Conservation (phyloP, 2,888 invertebrate genomes). For the Phasia obesa region DNA sequence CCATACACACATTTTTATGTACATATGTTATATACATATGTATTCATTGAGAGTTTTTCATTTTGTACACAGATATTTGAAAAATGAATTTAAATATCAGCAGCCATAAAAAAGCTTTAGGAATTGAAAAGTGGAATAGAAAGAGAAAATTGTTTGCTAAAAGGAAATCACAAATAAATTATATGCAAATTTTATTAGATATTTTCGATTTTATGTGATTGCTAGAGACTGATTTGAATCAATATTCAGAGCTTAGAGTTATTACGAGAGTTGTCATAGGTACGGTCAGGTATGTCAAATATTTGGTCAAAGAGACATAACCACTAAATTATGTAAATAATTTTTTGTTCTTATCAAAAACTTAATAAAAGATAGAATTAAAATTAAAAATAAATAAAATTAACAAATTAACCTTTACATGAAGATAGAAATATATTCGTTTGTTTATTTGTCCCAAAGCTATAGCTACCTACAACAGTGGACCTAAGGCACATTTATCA, state of each 20-base stretch:
- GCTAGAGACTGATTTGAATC: conserved; percentile 24
- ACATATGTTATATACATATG: conserved; percentile 1
- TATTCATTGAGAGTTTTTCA: neutral
- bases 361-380: too few relatives aligned
- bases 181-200: conserved; percentile 48
- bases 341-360: too few relatives aligned
- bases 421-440: too few relatives aligned
- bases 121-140: conserved; percentile 4
- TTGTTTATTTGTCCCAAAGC: too few relatives aligned
- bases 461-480: too few relatives aligned
- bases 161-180: conserved; percentile 59
- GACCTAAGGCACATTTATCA: too few relatives aligned
- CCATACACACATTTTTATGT: neutral
- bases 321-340: too few relatives aligned
- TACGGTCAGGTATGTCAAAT: too few relatives aligned
- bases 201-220: conserved; percentile 27
- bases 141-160: conserved; percentile 9
- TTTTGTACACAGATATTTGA: conserved; percentile 22
- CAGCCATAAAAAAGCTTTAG: conserved; percentile 2
- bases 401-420: too few relatives aligned
- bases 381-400: too few relatives aligned
- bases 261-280: neutral
- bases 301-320: too few relatives aligned
- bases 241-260: conserved; percentile 9
- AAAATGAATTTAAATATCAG: conserved; percentile 50